Conservation (phyloP, 2,797 vertebrate genomes). For the Spinibarbus caldwelli region DNA sequence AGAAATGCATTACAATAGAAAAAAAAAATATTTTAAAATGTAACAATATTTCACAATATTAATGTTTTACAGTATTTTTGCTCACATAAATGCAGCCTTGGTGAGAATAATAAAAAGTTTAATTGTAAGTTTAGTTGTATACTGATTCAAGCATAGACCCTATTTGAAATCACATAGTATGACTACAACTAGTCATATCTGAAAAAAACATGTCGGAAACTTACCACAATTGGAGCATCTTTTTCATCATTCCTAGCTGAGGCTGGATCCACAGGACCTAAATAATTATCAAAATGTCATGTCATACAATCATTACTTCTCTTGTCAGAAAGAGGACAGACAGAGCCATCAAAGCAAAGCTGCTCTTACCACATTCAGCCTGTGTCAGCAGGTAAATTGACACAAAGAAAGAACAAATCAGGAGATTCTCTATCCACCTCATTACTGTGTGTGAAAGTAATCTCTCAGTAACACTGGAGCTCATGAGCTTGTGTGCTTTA, state of each 20-base stretch:
- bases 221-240: not conserved
- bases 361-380: constrained; percentile 10
- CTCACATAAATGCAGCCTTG: too few relatives aligned
- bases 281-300: not conserved
- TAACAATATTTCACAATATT: too few relatives aligned
- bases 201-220: not conserved
- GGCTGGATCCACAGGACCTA: constrained; percentile 1
- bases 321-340: not conserved
- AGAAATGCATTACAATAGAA: too few relatives aligned
- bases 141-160: not conserved
- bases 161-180: not conserved
- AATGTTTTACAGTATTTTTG: too few relatives aligned
- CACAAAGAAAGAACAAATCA: constrained; percentile 11
- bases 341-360: not conserved
- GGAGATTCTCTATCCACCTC: constrained; percentile 9
- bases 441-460: not conserved
- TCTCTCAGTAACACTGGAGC: not conserved
- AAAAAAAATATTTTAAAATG: too few relatives aligned
- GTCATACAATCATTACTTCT: not conserved
- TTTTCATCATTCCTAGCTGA: not conserved
- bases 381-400: not conserved
- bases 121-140: too few relatives aligned
- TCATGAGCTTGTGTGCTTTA: constrained; percentile 3
- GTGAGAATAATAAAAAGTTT: too few relatives aligned
- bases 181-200: too few relatives aligned